Conservation (phyloP, 92 coral and sea anemone genomes). For the Phenganax stokvisi region DNA sequence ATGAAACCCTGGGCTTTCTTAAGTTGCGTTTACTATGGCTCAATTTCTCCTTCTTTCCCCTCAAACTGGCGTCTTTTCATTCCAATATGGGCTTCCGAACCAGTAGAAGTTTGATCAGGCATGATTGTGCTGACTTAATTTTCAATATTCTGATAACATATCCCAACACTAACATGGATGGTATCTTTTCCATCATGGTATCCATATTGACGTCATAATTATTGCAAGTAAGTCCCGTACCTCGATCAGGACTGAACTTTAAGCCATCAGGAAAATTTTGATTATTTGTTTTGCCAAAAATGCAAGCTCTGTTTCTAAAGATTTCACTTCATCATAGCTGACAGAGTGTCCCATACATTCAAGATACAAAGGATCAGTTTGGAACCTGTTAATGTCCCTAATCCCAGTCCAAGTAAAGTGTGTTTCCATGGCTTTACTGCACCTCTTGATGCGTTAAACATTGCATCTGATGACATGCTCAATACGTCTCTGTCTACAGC, state of each 20-base stretch:
- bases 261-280: background rate
- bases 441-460: too few species aligned
- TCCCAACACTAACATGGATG: conserved; percentile 22
- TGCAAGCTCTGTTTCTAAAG: conserved; percentile 12
- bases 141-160: conserved; percentile 19
- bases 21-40: background rate
- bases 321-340: conserved; percentile 13
- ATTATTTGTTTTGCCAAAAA: background rate
- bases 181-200: conserved; percentile 29
- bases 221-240: background rate
- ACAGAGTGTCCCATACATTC: conserved; percentile 21
- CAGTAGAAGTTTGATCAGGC: conserved; percentile 9
- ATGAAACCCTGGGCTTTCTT: background rate
- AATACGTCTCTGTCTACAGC: background rate
- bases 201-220: conserved; percentile 18
- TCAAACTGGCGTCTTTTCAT: conserved; percentile 11
- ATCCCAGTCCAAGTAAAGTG: conserved; percentile 18
- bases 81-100: background rate
- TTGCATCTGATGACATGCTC: too few species aligned
- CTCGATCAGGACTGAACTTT: conserved; percentile 1
- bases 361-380: conserved; percentile 16
- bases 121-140: conserved; percentile 2
- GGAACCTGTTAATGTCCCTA: conserved; percentile 20
- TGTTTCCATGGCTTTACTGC: conserved; percentile 15
- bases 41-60: conserved; percentile 9